Base-by-base conservation (phyloP, 2,113 vertebrate species). In the Campylorhamphus procurvoides region DNA sequence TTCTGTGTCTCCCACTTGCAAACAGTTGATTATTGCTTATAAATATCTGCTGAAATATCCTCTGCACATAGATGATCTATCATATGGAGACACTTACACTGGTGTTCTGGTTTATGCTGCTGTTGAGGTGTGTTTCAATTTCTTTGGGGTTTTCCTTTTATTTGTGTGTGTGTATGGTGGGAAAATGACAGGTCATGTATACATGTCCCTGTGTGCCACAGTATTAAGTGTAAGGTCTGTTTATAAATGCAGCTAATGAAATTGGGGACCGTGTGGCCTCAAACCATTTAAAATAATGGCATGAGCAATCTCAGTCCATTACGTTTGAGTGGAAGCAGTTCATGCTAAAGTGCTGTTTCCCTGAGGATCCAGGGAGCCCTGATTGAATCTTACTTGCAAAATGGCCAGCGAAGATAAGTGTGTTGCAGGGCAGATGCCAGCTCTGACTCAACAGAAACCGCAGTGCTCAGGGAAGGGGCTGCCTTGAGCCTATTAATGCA, bases 231-330 rank as follows among this genome's bases (percentile, higher is more conserved):
- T 37, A 81, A 84, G 67, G 63, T 60, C 72, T 96, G 82, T 95
- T 73, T 95, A 96, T 95, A 97, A 95, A 95, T 80, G 87, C 23
- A 96, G 66, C 91, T 97, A 96, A 98, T 97, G 97, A 97, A 97
- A 95, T 53, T 88, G 87, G 93, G 93, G 94, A 95, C 92, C 31
- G 1, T 62, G 77, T 92, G 93, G 96, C 96, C 89, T 97, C 96
- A 93, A 96, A 73, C 84, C 94, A 96, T 96, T 96, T 96, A 95
- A 94, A 97, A 87, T 94, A 97, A 97, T 95, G 94, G 92, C 84
- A 74, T 79, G 95, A 90, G 87, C 93, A 97, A 91, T 97, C 94
- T 96, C 84, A 94, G 60, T 95, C 93, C 95, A 96, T 97, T 97
- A 92, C 83, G 3, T 97, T 75, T 77, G 94, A 97, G 93, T 91